Conservation (phyloP, 2,113 vertebrate genomes). For the Syngnathus scovelli region DNA sequence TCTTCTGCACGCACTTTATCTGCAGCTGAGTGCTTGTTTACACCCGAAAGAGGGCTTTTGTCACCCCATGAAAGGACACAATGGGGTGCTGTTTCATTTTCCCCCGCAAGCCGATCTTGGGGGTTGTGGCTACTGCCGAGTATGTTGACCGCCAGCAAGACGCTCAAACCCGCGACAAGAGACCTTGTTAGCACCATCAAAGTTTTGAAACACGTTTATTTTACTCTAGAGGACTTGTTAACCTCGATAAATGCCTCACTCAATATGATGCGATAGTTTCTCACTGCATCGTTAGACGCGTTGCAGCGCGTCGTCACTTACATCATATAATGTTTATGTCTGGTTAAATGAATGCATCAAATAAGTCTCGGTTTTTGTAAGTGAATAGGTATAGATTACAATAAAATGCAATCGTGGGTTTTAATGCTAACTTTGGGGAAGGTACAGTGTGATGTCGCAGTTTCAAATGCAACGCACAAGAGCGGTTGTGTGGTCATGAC, state of each 20-base stretch:
- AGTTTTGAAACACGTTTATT: background rate
- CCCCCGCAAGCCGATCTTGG: conserved; percentile 46
- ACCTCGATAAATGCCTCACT: background rate
- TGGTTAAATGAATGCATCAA: background rate
- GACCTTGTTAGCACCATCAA: background rate
- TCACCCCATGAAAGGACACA: conserved; percentile 16
- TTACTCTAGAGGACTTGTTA: background rate
- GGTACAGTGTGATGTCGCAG: conserved; percentile 53
- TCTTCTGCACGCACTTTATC: background rate
- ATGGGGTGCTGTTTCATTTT: conserved; percentile 32
- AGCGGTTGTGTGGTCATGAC: conserved; percentile 31
- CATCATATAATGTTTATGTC: conserved; percentile 13
- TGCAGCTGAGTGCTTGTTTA: background rate
- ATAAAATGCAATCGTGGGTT: background rate
- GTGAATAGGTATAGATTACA: background rate
- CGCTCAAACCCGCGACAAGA: conserved; percentile 18
- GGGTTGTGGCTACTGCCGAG: conserved; percentile 10
- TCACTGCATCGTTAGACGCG: background rate
- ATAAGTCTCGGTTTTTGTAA: background rate
- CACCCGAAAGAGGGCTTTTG: background rate
- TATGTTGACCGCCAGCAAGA: conserved; percentile 18
- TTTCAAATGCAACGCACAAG: conserved; percentile 38
- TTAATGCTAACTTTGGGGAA: background rate
- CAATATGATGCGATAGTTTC: background rate
- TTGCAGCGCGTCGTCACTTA: background rate